Percentiles rank a stretch among this genome's conserved stretches.
These are phyloP conservation scores for Poecilia picta DNA, from an alignment of 2,797 vertebrate genomes.

Conservation along the genomic window DNA sequence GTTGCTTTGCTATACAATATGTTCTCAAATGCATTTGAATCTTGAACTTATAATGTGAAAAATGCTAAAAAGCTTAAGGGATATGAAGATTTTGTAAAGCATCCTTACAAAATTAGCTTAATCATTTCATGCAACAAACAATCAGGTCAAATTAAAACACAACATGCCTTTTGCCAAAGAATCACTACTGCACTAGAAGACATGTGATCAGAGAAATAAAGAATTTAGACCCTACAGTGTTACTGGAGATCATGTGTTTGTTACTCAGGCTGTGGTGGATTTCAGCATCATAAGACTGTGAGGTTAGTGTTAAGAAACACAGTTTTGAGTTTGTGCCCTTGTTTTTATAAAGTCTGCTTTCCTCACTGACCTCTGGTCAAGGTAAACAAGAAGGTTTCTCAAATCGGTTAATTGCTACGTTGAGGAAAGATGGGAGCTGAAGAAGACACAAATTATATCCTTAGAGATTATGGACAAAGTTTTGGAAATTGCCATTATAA, in stretches of 20 bases:
- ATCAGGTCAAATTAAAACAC: neutral
- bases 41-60: neutral
- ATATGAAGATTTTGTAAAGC: neutral
- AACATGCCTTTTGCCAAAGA: neutral
- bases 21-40: neutral
- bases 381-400: slow-evolving; percentile 10
- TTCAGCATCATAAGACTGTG: slow-evolving; percentile 21
- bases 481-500: slow-evolving; percentile 9
- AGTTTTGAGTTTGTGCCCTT: neutral
- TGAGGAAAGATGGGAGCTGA: neutral
- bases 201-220: neutral
- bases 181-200: neutral
- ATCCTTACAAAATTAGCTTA: neutral
- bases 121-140: neutral
- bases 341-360: neutral
- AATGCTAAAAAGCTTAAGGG: neutral
- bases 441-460: neutral
- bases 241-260: slow-evolving; percentile 1
- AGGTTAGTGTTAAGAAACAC: neutral
- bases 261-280: slow-evolving; percentile 1
- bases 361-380: slow-evolving; percentile 1
- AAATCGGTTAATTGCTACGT: neutral
- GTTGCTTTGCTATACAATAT: neutral
- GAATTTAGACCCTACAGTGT: neutral
- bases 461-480: neutral